Percentiles rank a stretch among this genome's conserved stretches.
These are phyloP conservation scores for Nephrotoma appendiculata DNA, from an alignment of 2,888 invertebrate species.

Conservation along the genomic window DNA sequence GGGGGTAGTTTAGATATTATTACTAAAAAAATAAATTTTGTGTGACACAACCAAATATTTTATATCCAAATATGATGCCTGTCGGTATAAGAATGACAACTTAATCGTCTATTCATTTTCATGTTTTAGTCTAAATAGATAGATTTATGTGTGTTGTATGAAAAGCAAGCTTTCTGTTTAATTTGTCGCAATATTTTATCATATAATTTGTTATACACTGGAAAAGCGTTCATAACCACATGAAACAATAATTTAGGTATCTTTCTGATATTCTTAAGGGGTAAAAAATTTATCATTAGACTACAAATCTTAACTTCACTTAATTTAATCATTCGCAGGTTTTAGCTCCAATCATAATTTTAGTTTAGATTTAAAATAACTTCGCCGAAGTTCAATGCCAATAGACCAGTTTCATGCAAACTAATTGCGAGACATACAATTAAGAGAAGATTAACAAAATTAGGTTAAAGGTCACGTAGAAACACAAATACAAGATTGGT, in stretches of 20 bases:
- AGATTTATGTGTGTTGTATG: no score
- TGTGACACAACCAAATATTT: neutral
- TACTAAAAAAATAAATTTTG: neutral
- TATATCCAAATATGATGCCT: neutral
- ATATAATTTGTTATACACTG: neutral
- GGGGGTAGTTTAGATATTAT: neutral
- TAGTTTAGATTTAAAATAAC: no score
- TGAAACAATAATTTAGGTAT: neutral
- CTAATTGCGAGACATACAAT: no score
- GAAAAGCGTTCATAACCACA: neutral
- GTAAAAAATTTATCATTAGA: neutral
- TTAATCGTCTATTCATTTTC: neutral
- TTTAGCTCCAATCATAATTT: no score
- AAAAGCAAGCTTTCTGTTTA: neutral
- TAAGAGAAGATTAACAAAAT: no score
- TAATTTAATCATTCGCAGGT: no score
- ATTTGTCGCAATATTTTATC: neutral
- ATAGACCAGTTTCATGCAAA: no score
- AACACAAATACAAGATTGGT: no score
- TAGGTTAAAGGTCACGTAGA: no score
- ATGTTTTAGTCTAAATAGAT: neutral
- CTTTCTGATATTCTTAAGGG: neutral
- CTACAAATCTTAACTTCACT: no score
- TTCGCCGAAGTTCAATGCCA: no score
- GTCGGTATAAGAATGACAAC: neutral